Base-by-base conservation (phyloP, 2,797 vertebrate species). In the Coreius guichenoti region DNA sequence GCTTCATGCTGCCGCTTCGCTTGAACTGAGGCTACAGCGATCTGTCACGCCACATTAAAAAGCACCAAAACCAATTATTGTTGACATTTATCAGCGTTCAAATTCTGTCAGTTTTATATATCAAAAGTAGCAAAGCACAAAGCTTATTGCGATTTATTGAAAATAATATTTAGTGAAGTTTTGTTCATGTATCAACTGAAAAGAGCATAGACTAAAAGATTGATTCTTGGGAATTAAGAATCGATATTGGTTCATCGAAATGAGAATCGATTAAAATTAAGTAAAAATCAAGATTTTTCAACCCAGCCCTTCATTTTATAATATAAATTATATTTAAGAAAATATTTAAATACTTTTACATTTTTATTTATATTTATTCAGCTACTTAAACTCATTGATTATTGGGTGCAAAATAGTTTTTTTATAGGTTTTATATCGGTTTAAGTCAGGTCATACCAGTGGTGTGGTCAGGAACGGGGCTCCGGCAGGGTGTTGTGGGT, bases 401-500 rank as follows among this genome's bases (percentile, higher is more conserved):
- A 63, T 9, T 75, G 11, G 3, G 6, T 36, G 39, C 54, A 7
- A 23, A 14, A 75, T 21, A 6, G 11, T 65, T 19, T 31, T n/a
- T n/a, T n/a, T n/a, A n/a, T 0, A 12, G 21, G 17, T 65, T 63
- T 61, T 8, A 29, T 12, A 7, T 0, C 0, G 47, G 51, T 84
- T 9, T 9, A 43, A 26, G 17, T 19, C 14, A 19, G 7, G 12
- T 67, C 85, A 90, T 91, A 96, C 95, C 95, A 93, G 95, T 92
- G 89, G 93, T 58, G 31, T 96, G 93, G 68, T 99, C 98, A 0
- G 97, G 96, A 1, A 96, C 97, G 0, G 98, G 98, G 90, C 96
- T 98, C 47, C 96, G 94, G 93, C 96, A 98, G 4, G 98, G 97
- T 0, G 96, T 96, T 0, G 96, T 91, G 5, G 98, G 97, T 0